Percentiles rank a stretch among this genome's conserved stretches.
phyloP scores from a whole-genome alignment of 1,140 invertebrate species.

The Monomorium pharaonis region DNA sequence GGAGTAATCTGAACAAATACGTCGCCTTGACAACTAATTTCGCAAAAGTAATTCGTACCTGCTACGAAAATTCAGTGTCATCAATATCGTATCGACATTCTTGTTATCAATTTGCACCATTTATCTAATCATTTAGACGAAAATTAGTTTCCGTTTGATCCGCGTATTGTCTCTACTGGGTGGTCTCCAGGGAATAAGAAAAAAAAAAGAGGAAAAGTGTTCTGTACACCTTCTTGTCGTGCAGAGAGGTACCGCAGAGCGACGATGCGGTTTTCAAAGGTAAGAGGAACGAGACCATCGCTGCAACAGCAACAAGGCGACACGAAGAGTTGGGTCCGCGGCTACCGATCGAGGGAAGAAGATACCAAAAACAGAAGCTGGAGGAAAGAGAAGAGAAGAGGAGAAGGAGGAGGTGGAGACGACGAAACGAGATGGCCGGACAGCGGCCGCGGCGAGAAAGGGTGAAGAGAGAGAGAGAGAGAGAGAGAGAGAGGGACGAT shows the following conservation, averaged over 20 bases:
- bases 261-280: conserved; percentile 12
- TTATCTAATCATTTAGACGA: conserved; percentile 50
- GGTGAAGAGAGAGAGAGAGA: conserved; percentile 18
- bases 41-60: background rate
- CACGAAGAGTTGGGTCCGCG: conserved; percentile 13
- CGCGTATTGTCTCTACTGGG: conserved; percentile 44
- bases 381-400: background rate
- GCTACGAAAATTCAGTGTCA: background rate
- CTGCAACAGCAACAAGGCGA: conserved; percentile 53
- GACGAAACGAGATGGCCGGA: conserved; percentile 12
- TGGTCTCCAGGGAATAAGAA: conserved; percentile 42
- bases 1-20: background rate
- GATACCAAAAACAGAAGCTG: conserved; percentile 42
- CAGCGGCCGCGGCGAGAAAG: background rate
- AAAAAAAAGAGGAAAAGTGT: conserved; percentile 34
- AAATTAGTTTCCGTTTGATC: conserved; percentile 40
- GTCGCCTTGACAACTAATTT: background rate
- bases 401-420: conserved; percentile 9
- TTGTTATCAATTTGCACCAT: background rate
- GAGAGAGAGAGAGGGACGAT: background rate
- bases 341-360: conserved; percentile 54
- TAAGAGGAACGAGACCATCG: conserved; percentile 48
- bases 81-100: background rate
- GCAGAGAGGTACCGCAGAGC: background rate
- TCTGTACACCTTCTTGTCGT: conserved; percentile 7